A percentile compares a stretch with the other conserved stretches of the same genome.
These are phyloP conservation scores for Cinclus mexicanus DNA, from an alignment of 2,113 vertebrate species.

Conservation along the genomic window DNA sequence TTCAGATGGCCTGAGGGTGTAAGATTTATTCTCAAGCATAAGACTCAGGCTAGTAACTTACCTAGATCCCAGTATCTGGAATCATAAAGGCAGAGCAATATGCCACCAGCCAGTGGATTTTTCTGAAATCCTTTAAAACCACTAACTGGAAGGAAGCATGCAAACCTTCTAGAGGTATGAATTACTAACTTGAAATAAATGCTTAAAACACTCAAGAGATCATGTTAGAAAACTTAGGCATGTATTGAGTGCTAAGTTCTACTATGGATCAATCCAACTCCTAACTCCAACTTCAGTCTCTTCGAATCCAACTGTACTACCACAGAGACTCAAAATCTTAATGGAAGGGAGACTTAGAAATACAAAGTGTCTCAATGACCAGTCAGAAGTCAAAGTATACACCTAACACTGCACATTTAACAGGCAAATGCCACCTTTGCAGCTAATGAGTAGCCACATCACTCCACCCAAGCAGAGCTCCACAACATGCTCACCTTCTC, in stretches of 20 bases:
- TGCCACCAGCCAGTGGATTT: background rate
- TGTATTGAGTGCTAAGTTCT: background rate
- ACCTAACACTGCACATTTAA: background rate
- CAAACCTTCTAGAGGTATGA: background rate
- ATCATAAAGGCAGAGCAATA: background rate
- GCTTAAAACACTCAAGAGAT: background rate
- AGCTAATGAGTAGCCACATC: background rate
- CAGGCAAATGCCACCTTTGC: background rate
- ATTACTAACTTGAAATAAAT: background rate
- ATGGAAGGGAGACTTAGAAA: background rate
- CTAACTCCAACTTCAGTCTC: background rate
- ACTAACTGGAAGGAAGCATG: background rate
- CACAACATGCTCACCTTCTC: accelerated
- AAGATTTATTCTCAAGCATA: background rate
- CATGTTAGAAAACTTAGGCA: background rate
- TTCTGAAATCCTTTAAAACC: background rate
- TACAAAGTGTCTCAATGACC: background rate
- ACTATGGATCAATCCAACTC: background rate
- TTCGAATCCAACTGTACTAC: background rate
- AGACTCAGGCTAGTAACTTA: background rate
- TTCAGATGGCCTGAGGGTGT: background rate
- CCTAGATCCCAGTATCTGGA: background rate
- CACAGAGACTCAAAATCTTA: background rate
- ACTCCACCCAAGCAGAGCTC: background rate
- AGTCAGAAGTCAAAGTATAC: background rate